These are phyloP conservation scores for Penaeus chinensis DNA, from an alignment of 1,140 invertebrate species.

Conservation along the genomic window DNA sequence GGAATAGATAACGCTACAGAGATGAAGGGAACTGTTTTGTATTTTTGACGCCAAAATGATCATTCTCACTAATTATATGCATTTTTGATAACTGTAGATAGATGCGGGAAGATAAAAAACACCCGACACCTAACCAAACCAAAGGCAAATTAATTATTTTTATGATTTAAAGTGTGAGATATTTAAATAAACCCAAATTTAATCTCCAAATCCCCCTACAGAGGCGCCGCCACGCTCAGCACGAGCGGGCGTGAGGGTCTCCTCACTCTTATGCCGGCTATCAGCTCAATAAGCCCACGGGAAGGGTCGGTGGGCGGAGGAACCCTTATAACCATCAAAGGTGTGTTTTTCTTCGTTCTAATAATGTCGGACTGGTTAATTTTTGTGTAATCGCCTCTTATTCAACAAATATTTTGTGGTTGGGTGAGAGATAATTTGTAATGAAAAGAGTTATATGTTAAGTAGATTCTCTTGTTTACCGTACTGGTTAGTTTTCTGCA, in stretches of 20 bases:
- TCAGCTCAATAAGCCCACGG: background rate
- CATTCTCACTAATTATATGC: too few species aligned
- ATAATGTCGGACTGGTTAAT: background rate
- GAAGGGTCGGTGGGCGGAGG: constrained; percentile 18
- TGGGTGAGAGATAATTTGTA: too few species aligned
- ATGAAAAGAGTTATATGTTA: too few species aligned
- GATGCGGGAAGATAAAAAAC: too few species aligned
- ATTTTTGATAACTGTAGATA: too few species aligned
- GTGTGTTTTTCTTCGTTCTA: background rate
- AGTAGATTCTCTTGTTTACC: too few species aligned
- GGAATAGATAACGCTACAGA: too few species aligned
- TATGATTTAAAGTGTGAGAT: too few species aligned
- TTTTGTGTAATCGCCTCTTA: background rate
- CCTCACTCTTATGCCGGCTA: background rate
- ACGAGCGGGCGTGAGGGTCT: background rate
- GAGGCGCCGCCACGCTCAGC: background rate
- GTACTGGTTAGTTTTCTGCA: background rate
- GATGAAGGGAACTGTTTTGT: background rate
- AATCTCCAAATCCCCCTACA: background rate
- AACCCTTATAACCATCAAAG: constrained; percentile 26
- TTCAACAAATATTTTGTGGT: background rate
- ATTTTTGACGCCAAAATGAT: background rate
- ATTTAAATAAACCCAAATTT: background rate
- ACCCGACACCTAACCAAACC: too few species aligned
- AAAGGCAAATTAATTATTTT: too few species aligned